Conservation (phyloP, 2,888 invertebrate genomes). For the Melolontha melolontha region DNA sequence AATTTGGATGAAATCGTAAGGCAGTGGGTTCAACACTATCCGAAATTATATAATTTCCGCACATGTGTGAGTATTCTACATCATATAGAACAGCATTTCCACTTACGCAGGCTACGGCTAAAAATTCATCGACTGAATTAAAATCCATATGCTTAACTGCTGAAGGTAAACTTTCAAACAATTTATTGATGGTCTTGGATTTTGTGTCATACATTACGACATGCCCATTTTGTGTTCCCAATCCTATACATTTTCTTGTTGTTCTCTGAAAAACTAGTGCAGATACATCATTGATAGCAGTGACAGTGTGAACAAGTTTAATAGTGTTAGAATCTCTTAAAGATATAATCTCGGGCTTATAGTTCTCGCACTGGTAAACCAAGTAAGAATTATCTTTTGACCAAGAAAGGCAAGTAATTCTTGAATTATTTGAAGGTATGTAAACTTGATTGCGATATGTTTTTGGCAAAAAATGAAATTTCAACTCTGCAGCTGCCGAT, state of each 20-base stretch:
- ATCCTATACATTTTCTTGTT: constrained; percentile 57
- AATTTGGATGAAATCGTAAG: constrained; percentile 53
- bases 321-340: constrained; percentile 54
- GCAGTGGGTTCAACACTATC: constrained; percentile 42
- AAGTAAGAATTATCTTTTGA: constrained; percentile 60
- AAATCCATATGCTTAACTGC: constrained; percentile 55
- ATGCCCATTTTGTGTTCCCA: constrained; percentile 57
- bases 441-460: constrained; percentile 51
- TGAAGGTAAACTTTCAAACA: constrained; percentile 50
- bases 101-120: constrained; percentile 50
- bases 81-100: constrained; percentile 49
- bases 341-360: constrained; percentile 57
- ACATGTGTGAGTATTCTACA: constrained; percentile 41
- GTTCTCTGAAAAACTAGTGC: constrained; percentile 55
- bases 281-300: constrained; percentile 53
- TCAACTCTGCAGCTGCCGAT: constrained; percentile 51
- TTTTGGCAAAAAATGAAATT: constrained; percentile 53
- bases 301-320: constrained; percentile 57
- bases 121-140: constrained; percentile 53
- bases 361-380: constrained; percentile 55
- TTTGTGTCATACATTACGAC: constrained; percentile 60
- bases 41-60: constrained; percentile 43
- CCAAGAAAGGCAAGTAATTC: constrained; percentile 56
- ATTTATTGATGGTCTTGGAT: constrained; percentile 53
- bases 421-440: constrained; percentile 46